Base-by-base conservation (phyloP, 2,888 invertebrate species). In the Monopis laevigella region DNA sequence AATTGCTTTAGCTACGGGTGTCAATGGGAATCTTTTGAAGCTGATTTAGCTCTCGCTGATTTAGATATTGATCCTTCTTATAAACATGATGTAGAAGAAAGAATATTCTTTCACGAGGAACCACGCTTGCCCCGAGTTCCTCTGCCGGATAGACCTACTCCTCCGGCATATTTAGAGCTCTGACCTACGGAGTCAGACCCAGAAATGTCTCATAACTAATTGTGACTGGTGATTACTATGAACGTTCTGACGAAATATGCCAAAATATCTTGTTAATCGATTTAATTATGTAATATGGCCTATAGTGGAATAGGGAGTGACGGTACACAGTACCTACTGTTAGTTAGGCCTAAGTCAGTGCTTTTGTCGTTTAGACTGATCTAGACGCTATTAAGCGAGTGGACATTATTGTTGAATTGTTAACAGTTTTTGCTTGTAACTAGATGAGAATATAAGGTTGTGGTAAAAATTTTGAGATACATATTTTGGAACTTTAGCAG, bases 1-100 rank as follows among this genome's bases (percentile, higher is more conserved):
- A 65, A 69, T 44, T 72, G 73, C 51, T 74, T 75, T 10, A 72
- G 71, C 47, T 43, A 46, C 1, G 54, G 58, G 21, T 85, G 85
- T 48, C 74, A 84, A 42, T 86, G 86, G 86, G 86, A 86, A 59
- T 75, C 86, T 13, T 75, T 86, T 21, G 86, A 86, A 60, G 75
- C 86, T 38, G 86, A 86, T 59, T 58, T 86, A 48, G 84, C 86
- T 46, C 60, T 86, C 45, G 84, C 84, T 42, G 84, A 86, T 54
- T 72, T 86, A 46, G 85, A 86, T 53, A 66, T 85, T 2, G 86
- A 86, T 56, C 84, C 86, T 2, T 84, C 84, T 39, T 86, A 83
- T 52, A 85, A 84, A 45, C 84, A 84, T 40, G 86, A 82, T 39
- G 85, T 86, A 1, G 85, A 86, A 52, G 86, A 86, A 52, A 74